Percentiles rank a stretch among this genome's conserved stretches.
These are phyloP conservation scores for Campoletis sonorensis DNA, from an alignment of 1,140 invertebrate genomes.

Conservation along the genomic window DNA sequence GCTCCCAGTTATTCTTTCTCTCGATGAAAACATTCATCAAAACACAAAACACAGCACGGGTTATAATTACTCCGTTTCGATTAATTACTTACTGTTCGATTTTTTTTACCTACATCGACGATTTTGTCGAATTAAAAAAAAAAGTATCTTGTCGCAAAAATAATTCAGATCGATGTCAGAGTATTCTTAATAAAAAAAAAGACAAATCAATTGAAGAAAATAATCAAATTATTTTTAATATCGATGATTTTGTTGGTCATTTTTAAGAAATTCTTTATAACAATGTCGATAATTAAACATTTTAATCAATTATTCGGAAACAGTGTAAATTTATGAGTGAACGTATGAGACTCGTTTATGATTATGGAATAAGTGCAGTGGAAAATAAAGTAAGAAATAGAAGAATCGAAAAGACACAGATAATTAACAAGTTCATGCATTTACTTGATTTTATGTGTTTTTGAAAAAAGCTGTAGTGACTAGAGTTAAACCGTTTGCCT, in stretches of 20 bases:
- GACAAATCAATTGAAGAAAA: too few relatives aligned
- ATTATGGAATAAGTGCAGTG: not conserved
- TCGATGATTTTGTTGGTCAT: not conserved
- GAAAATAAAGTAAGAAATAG: not conserved
- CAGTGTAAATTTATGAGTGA: too few relatives aligned
- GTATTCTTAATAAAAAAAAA: not conserved
- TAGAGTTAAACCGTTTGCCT: slow-evolving; percentile 5
- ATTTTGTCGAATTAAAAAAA: not conserved
- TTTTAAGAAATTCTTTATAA: too few relatives aligned
- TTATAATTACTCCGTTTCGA: not conserved
- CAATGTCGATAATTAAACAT: too few relatives aligned
- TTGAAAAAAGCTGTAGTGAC: not conserved
- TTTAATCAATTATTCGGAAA: too few relatives aligned
- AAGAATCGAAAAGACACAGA: not conserved
- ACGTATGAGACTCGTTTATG: not conserved
- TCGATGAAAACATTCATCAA: not conserved
- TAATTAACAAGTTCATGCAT: slow-evolving; percentile 31
- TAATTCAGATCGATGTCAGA: not conserved
- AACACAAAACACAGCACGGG: too few relatives aligned
- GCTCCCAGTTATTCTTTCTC: not conserved
- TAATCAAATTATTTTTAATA: not conserved
- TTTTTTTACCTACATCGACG: not conserved
- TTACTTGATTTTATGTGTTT: slow-evolving; percentile 14
- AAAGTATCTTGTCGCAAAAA: not conserved
- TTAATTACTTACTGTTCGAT: slow-evolving; percentile 25